Evolutionary conservation across 2,888 invertebrate genomes (phyloP), one percentile per base, ranked within the genome.

Genomic region (Sclerodermus sp.): DNA sequence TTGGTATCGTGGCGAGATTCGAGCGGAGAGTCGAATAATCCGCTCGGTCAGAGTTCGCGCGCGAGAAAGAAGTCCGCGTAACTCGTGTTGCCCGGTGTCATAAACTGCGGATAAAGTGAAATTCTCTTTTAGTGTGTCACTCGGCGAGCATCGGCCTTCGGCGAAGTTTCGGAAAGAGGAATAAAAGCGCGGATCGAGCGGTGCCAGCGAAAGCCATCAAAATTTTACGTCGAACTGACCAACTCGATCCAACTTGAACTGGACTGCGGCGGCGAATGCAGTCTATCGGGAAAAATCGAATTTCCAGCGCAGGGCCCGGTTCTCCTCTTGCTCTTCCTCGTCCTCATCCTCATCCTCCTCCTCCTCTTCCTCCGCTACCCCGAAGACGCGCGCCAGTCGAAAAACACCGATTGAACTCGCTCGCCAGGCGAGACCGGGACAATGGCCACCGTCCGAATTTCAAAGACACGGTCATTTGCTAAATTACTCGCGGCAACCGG

Each of bases 81-180:
- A 56, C 56, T 58, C 53, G 47, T 51, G 58, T 53, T 58, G 23
- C 4, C 3, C 23, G 23, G 23, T 53, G 58, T 53, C 53, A 44
- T 45, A 15, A 45, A 45, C 38, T 45, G 45, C 45, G 37, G 38
- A 45, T 45, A 36, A 44, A 18, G 30, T 38, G 45, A 39, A 45
- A 45, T 45, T 39, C 13, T 16, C 45, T 18, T 37, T 23, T 23
- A 23, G 23, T 23, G 8, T 23, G 23, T 23, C 23, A 23, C 23
- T 23, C 23, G 23, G 23, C 23, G 3, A 3, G 23, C 23, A 5
- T 23, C 23, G 23, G 23, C 23, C 23, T 23, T 23, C 14, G 23
- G 23, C 23, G 4, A 23, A n/a, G 4, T 23, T 23, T 23, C 23
- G 23, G 8, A 23, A 23, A 23, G 23, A 8, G 23, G 23, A 8